Percentiles rank a stretch among this genome's conserved stretches.
phyloP scores from a whole-genome alignment of 2,113 vertebrate genomes.

The Sceloporus tristichus region DNA sequence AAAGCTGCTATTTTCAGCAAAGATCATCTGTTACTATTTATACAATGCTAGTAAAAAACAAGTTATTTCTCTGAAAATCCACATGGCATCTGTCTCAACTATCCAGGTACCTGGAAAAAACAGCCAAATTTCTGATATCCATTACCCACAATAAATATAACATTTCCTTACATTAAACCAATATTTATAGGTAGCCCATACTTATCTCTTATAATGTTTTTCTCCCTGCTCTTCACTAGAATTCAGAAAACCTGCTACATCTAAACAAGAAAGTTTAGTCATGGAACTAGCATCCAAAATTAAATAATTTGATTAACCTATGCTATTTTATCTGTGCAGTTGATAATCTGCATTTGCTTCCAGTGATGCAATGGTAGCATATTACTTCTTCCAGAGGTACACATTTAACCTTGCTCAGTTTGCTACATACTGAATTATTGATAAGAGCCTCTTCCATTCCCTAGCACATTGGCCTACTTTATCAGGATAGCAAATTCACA shows the following conservation, averaged over 20 bases:
- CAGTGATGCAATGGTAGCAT: not conserved
- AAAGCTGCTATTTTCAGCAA: no score
- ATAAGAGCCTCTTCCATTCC: conserved; percentile 32
- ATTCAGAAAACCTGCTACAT: not conserved
- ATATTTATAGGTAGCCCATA: not conserved
- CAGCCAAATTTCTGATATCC: not conserved
- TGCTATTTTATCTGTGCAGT: not conserved
- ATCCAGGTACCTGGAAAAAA: not conserved
- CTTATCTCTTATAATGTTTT: not conserved
- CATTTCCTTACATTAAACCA: not conserved
- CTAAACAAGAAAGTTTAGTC: not conserved
- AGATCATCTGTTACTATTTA: not conserved
- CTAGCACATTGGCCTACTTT: conserved; percentile 24
- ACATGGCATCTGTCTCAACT: not conserved
- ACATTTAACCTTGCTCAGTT: conserved; percentile 19
- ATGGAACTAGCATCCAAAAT: not conserved
- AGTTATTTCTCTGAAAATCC: not conserved
- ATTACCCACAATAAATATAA: not conserved
- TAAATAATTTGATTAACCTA: not conserved
- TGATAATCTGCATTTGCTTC: not conserved
- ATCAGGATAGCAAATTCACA: conserved; percentile 25
- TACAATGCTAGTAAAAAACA: not conserved
- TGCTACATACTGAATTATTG: conserved; percentile 48
- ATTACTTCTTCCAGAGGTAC: not conserved
- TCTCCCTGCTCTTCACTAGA: not conserved